These are phyloP conservation scores for Drosophila ustulata DNA, from an alignment of 2,888 invertebrate species.

Conservation along the genomic window DNA sequence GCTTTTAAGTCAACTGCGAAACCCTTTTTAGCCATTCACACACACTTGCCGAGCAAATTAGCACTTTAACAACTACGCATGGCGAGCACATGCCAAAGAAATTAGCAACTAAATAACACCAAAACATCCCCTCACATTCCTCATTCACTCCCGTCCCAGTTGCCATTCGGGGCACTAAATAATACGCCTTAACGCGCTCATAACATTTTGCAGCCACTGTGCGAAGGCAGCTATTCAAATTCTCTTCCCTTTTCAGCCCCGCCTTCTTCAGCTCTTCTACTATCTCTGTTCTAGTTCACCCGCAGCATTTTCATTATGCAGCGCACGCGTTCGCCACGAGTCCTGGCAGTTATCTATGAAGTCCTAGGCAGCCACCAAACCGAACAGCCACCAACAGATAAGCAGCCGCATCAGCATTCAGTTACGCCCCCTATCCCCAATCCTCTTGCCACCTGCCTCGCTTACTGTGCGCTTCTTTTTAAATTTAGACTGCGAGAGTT, in stretches of 20 bases:
- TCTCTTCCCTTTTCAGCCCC: neutral
- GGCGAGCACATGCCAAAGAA: constrained; percentile 49
- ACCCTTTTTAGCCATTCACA: constrained; percentile 34
- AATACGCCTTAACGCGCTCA: constrained; percentile 57
- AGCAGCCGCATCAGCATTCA: constrained; percentile 55
- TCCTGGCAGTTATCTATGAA: constrained; percentile 70
- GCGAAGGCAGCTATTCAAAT: constrained; percentile 52
- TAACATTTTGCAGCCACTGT: constrained; percentile 56
- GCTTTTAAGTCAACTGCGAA: constrained; percentile 34
- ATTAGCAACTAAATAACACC: constrained; percentile 55
- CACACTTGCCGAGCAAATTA: constrained; percentile 46
- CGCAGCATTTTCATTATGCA: constrained; percentile 72
- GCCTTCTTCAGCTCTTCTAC: neutral
- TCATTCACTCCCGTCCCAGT: neutral
- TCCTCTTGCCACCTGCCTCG: constrained; percentile 12
- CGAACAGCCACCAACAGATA: constrained; percentile 53
- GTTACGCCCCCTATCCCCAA: constrained; percentile 9
- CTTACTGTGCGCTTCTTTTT: neutral
- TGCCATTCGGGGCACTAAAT: constrained; percentile 54
- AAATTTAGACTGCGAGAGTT: constrained; percentile 31
- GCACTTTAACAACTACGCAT: constrained; percentile 52
- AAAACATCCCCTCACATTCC: constrained; percentile 12
- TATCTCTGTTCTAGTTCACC: constrained; percentile 21
- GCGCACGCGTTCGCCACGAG: constrained; percentile 64
- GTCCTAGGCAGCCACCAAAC: constrained; percentile 47